Conservation (phyloP, 2,797 vertebrate species). For the Falco columbarius region DNA sequence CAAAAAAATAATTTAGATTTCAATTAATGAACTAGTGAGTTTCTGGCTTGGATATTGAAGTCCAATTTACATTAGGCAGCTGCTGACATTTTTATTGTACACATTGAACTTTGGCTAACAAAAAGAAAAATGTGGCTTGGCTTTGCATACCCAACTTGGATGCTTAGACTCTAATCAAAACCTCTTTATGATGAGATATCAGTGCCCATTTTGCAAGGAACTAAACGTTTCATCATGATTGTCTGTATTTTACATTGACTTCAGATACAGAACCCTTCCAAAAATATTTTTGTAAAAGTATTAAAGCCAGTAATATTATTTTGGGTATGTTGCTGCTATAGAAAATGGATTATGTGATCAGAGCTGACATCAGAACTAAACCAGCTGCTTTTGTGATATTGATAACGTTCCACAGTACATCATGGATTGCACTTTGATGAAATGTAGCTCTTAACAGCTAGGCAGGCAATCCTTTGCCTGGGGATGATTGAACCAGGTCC, state of each 20-base stretch:
- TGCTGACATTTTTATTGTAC: slow-evolving; percentile 5
- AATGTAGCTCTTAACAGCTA: background rate
- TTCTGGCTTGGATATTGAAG: slow-evolving; percentile 47
- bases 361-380: background rate
- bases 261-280: background rate
- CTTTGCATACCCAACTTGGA: background rate
- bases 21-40: background rate
- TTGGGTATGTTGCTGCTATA: background rate
- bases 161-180: background rate
- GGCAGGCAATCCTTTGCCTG: background rate
- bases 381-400: background rate
- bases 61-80: background rate
- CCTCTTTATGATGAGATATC: background rate
- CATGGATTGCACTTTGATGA: background rate
- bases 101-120: background rate
- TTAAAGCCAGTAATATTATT: background rate
- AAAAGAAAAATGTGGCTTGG: background rate
- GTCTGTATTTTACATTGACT: background rate
- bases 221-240: background rate
- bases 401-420: background rate
- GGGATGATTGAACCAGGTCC: background rate
- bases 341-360: background rate
- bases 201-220: background rate
- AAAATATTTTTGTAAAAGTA: background rate
- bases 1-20: slow-evolving; percentile 1